Evolutionary conservation across 2,797 vertebrate species (phyloP), one percentile per base, ranked within the genome.

Genomic region (Sebastes umbrosus): DNA sequence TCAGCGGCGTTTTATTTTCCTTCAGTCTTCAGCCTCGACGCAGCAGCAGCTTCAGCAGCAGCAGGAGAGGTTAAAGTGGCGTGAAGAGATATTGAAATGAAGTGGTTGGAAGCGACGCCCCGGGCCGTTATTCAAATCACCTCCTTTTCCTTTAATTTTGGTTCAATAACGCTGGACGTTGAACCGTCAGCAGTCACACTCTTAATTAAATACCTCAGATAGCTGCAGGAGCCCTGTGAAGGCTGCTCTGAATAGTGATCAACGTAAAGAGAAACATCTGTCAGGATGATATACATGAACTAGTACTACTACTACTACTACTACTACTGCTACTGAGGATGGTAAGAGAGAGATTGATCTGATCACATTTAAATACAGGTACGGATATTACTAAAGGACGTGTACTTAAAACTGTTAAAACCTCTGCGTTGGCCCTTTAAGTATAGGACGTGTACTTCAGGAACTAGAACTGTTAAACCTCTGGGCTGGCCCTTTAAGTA

Each of bases 201-300:
- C 90, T 95, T 95, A 94, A 96, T 95, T 93, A 96, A 95, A 93
- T 73, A 93, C 73, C 90, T 93, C 91, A 84, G 90, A 79, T 75
- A 39, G 89, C 87, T 88, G 93, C 78, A 63, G 3, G 29, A 73
- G 79, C 91, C 69, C 66, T 59, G 82, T 27, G 82, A 80, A 46
- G 77, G 89, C 90, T 88, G 88, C 83, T 90, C 82, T 65, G 90
- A 93, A 95, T 94, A 89, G 80, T 92, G 92, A 96, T 93, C 88
- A 72, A 85, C 81, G 84, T 87, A 91, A 92, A 92, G 86, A 93
- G 90, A 92, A 95, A 89, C 91, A 77, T 93, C 94, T 92, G 92
- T 95, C 93, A 90, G 93, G 77, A 85, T 84, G 86, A 11, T 39
- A 5, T 39, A 39, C 36, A 39, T 5, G 11, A 13, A 13, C 36